These are phyloP conservation scores for Helicoverpa armigera DNA, from an alignment of 1,140 invertebrate genomes.

Conservation along the genomic window DNA sequence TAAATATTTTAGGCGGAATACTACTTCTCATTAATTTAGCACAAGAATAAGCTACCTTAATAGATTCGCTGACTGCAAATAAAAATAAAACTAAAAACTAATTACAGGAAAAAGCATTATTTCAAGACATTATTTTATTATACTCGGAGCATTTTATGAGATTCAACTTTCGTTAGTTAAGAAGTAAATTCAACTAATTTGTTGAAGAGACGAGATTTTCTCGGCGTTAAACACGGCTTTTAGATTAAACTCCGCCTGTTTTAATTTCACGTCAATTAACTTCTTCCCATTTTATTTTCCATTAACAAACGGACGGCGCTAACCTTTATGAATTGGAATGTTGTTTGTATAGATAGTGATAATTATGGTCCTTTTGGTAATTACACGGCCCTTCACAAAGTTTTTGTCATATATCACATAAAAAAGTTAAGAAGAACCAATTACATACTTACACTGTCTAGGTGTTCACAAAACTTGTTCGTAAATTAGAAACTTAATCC, in stretches of 20 bases:
- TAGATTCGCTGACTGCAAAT: background rate
- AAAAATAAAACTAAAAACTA: background rate
- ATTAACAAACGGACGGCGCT: conserved; percentile 54
- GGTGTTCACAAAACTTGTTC: too few relatives aligned
- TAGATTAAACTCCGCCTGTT: conserved; percentile 59
- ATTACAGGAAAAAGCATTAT: conserved; percentile 33
- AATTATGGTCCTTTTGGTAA: background rate
- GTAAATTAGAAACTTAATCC: too few relatives aligned
- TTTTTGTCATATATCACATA: background rate
- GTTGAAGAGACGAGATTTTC: conserved; percentile 55
- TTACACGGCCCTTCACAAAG: conserved; percentile 9
- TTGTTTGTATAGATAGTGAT: conserved; percentile 48
- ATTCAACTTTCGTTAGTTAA: conserved; percentile 56
- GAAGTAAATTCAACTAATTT: conserved; percentile 60
- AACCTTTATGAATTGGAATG: conserved; percentile 48
- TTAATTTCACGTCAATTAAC: conserved; percentile 67
- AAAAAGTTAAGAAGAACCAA: too few relatives aligned
- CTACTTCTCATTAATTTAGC: background rate
- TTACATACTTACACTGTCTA: too few relatives aligned
- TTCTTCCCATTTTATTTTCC: conserved; percentile 61
- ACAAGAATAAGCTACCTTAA: background rate
- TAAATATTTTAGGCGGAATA: background rate
- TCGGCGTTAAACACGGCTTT: conserved; percentile 57
- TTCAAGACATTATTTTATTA: conserved; percentile 23
- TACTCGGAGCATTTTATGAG: conserved; percentile 33